Evolutionary conservation across 2,113 vertebrate genomes (phyloP), one percentile per base, ranked within the genome.

Genomic region (Peucedramus taeniatus): DNA sequence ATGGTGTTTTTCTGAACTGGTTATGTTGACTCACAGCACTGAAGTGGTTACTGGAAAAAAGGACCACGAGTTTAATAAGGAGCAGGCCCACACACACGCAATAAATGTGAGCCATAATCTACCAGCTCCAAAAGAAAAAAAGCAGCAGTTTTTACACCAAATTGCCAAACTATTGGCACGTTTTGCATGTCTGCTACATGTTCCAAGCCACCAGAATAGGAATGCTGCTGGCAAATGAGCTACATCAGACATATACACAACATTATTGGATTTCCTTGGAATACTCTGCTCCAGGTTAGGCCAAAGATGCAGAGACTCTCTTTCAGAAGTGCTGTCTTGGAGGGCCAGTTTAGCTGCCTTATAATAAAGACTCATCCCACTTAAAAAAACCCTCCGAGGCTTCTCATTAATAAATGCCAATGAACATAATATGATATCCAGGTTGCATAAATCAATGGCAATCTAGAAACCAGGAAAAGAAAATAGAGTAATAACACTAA

Each of bases 1-100:
- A 97, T 98, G 98, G 96, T 97, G 88, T 97, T 97, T 96, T 97
- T 98, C 97, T 91, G 86, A 96, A 97, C 95, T 30, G 30, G 64
- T 89, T 92, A 60, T 94, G 91, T 78, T 93, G 79, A 93, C 75
- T 78, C 90, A 84, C 83, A 93, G 77, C 72, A 89, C 88, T 96
- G 88, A 96, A 95, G 94, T 87, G 65, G 93, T 95, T 96, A 95
- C 88, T 92, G 88, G 90, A 92, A 96, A 93, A 92, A 90, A 63
- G 54, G 74, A 84, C 72, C 53, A 44, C 0, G 4, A 92, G 7
- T 92, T 93, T 95, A 95, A 93, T 90, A 95, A 92, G 65, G 77
- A 95, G 50, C 83, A 95, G 76, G 88, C 88, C 90, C 78, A 90
- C 74, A 89, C 60, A 84, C 83, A 93, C 0, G 1, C 60, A 81